Evolutionary conservation across 2,888 invertebrate species (phyloP), one percentile per base, ranked within the genome.

Genomic region (Caenorhabditis uteleia): DNA sequence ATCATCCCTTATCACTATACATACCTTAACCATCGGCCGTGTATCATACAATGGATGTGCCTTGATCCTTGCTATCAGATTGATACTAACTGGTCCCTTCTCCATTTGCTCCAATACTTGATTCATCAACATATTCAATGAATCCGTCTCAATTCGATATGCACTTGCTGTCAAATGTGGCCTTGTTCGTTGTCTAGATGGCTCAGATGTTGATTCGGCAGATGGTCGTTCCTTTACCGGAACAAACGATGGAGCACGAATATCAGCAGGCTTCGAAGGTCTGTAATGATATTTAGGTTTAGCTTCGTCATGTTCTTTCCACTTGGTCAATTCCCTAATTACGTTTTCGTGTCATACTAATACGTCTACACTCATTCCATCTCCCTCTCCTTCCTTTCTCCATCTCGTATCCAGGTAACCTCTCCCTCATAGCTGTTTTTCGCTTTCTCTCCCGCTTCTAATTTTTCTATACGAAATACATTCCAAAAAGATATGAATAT

Each of bases 81-180:
- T 81, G 57, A 81, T 57, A 59, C 73, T 77, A 18, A 82, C 82
- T 6, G 79, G 78, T 0, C 82, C 82, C 34, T 76, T 78, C 46
- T 82, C 82, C 80, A 82, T 82, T 44, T 82, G 82, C 51, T 82
- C 82, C 12, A 82, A 65, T 2, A 79, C 72, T 70, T 81, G 80
- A 54, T 82, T 82, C 81, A 82, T 82, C 25, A 82, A 60, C 65
- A 80, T 72, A 47, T 82, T 81, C 46, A 81, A 58, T n/a, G 78
- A 75, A 62, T 82, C 81, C 0, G 77, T 79, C 51, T 78, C 80
- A 33, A 80, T 65, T 20, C 73, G 58, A 62, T 79, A 80, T n/a
- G 65, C 58, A 38, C 66, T 55, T 2, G 59, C 67, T 20, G 64
- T 58, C 54, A 57, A 14, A 33, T 51, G 53, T 16, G 62, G 38